Conservation (phyloP, 2,113 vertebrate genomes). For the Pampusana beccarii region DNA sequence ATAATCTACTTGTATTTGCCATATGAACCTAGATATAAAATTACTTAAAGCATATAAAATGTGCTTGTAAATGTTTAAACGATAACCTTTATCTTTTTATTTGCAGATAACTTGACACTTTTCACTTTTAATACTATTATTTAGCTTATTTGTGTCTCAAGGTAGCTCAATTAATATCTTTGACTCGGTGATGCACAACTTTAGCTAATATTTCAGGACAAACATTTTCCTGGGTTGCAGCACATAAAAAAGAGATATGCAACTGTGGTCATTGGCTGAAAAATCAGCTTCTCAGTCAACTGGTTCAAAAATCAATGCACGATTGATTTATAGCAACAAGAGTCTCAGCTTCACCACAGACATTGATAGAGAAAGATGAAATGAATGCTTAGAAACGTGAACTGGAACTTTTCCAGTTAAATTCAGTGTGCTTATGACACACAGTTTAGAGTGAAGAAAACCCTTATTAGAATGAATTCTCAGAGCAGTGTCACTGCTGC, state of each 20-base stretch:
- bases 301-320: not conserved
- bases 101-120: not conserved
- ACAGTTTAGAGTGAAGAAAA: not conserved
- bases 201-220: not conserved
- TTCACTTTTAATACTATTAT: not conserved
- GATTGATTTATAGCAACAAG: not conserved
- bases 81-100: not conserved
- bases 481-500: not conserved
- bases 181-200: not conserved
- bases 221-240: not conserved
- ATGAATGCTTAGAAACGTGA: not conserved
- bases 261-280: not conserved
- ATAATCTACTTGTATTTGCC: not conserved
- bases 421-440: not conserved
- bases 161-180: not conserved
- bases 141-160: not conserved
- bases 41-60: not conserved
- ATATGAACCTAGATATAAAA: not conserved
- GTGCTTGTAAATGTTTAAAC: not conserved
- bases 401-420: not conserved
- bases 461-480: not conserved
- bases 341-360: not conserved
- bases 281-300: not conserved
- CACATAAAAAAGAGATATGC: not conserved
- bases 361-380: not conserved